Base-by-base conservation (phyloP, 2,113 vertebrate genomes). In the Euleptes europaea region DNA sequence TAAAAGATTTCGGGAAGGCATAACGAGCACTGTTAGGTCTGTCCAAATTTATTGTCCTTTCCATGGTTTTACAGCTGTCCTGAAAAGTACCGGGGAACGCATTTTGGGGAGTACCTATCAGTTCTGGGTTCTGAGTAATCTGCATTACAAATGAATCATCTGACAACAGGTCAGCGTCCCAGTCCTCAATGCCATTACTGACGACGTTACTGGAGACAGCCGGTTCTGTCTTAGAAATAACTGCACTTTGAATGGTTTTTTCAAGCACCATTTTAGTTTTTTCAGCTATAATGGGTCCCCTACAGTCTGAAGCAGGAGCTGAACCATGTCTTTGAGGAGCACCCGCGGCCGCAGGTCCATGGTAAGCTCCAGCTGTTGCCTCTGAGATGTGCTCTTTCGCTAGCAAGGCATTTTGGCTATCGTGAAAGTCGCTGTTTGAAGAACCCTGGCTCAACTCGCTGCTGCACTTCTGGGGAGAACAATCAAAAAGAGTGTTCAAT, bases 101-200 rank as follows among this genome's bases (percentile, higher is more conserved):
- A 72, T 81, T 84, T 89, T 91, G 90, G 66, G 85, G 86, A 82
- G 60, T 69, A 75, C 75, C 67, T 54, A 90, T 84, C 77, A 93
- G 82, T 71, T 96, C 96, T 14, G 97, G 96, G 77, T 96, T 95
- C 89, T 97, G 95, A 14, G 94, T 94, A 94, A 97, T 96, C 66
- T 97, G 97, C 90, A 97, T 90, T 70, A 97, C 82, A 85, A 97
- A 96, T 75, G 96, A 95, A 85, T 98, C 98, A 92, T 97, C 95
- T 87, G 81, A 90, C 69, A 98, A 92, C 69, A 99, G 92, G 85
- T 97, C 97, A 49, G 96, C 94, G 82, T 95, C 97, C 94, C 97
- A 98, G 84, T 98, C 98, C 92, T 98, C 98, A 94, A 98, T 98
- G 80, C 96, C 94, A 38, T 88, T 91, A 87, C 82, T 57, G 90